A percentile compares a stretch with the other conserved stretches of the same genome.
Conservation (phyloP, 2,797 vertebrate genomes). For the Lerista edwardsae region DNA sequence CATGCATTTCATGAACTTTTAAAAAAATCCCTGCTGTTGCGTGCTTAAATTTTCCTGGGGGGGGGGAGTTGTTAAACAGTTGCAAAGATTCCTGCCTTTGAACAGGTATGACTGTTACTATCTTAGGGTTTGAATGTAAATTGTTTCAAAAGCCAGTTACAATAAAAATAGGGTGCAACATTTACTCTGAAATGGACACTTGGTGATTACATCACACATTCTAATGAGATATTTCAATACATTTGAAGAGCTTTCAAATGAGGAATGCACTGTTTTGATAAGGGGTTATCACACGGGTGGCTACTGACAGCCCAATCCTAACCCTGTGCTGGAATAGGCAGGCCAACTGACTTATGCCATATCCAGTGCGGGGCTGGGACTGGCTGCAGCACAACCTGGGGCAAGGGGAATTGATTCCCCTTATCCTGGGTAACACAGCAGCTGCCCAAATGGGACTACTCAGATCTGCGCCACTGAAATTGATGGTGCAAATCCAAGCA, state of each 20-base stretch:
- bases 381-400: too few species aligned
- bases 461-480: too few species aligned
- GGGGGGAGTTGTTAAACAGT: background rate
- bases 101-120: background rate
- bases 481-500: too few species aligned
- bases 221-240: background rate
- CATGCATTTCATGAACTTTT: background rate
- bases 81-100: background rate
- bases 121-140: background rate
- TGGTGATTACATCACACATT: background rate
- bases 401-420: too few species aligned
- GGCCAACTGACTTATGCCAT: too few species aligned
- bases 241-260: background rate
- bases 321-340: too few species aligned
- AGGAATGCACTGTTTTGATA: background rate
- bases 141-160: background rate
- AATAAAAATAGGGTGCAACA: background rate
- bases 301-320: too few species aligned
- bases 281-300: background rate
- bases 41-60: background rate
- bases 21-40: background rate
- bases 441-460: too few species aligned
- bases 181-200: background rate
- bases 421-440: too few species aligned
- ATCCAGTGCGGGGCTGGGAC: too few species aligned